Percentiles rank a stretch among this genome's conserved stretches.
These are phyloP conservation scores for Semicossyphus pulcher DNA, from an alignment of 2,113 vertebrate genomes.

Conservation along the genomic window DNA sequence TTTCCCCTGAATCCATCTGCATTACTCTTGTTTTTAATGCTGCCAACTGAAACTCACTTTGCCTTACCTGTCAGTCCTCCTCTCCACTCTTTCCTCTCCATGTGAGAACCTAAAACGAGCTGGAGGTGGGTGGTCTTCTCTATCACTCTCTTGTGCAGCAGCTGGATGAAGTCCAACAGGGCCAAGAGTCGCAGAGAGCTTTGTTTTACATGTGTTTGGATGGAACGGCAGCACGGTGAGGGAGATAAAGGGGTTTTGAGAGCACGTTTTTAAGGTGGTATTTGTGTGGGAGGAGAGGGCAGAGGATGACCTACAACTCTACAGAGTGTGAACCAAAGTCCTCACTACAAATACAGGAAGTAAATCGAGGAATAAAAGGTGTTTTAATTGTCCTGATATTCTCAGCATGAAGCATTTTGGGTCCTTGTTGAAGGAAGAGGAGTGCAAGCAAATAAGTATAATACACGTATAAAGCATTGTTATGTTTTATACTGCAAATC, in stretches of 20 bases:
- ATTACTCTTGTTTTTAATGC: background rate
- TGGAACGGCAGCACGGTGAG: background rate
- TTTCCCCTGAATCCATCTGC: background rate
- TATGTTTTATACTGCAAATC: too few relatives aligned
- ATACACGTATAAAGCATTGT: too few relatives aligned
- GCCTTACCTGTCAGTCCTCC: background rate
- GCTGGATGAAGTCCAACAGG: conserved; percentile 36
- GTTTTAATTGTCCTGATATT: background rate
- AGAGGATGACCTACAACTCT: conserved; percentile 8
- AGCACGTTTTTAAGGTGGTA: background rate
- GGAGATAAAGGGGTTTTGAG: conserved; percentile 25
- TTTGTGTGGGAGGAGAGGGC: conserved; percentile 37
- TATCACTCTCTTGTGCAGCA: conserved; percentile 2
- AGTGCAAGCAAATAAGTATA: too few relatives aligned
- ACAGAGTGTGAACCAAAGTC: background rate
- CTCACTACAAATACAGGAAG: background rate
- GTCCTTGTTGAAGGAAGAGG: background rate
- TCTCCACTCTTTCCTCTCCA: background rate
- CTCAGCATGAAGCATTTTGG: background rate
- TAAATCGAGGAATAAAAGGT: background rate
- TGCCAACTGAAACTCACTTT: background rate
- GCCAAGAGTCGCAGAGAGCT: conserved; percentile 7
- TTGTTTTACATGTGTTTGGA: background rate
- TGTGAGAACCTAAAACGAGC: conserved; percentile 18
- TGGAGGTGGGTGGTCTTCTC: conserved; percentile 39